Evolutionary conservation across 2,888 invertebrate genomes (phyloP), one percentile per base, ranked within the genome.

Genomic region (Piscicola geometra): DNA sequence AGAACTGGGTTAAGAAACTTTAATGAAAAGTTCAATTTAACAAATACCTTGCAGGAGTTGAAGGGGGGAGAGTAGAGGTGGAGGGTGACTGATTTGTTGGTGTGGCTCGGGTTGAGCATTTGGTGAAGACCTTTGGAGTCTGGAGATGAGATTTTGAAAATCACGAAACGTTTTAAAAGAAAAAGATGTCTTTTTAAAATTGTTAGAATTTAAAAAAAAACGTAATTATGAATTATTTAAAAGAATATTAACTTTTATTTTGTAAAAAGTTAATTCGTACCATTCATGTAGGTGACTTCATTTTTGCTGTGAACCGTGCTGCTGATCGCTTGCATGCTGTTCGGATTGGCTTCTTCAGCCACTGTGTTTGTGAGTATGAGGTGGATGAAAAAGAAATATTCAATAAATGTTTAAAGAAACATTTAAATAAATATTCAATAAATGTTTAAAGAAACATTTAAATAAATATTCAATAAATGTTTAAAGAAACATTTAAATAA

Each of bases 51-150:
- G 85, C 98, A 99, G 79, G 89, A 87, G 81, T 90, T 89, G 84
- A 93, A 98, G 0, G 96, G 96, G 0, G 96, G 99, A 80, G 92
- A 92, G 86, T 99, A 99, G 1, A 99, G 89, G 84, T 99, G 99
- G 35, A 99, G 88, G 5, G 94, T 94, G 0, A 97, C 92, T 0
- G 96, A 92, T 0, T 91, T 89, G 82, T 96, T 92, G 0, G 91
- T 90, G 83, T 94, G 91, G 15, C 93, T 94, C 0, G 92, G 89
- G 85, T 99, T 99, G 87, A 96, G 96, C 81, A 99, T 93, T 0
- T 97, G 90, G 85, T 99, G 98, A 21, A 99, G 88, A 0, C 98
- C 99, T 80, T 97, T 87, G 0, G 92, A 91, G 86, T 76, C 71
- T 76, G 70, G 2, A 15, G 41, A 15, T 5, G 15, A 41, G 41